These are phyloP conservation scores for Acleris emargana DNA, from an alignment of 2,888 invertebrate genomes.

Conservation along the genomic window DNA sequence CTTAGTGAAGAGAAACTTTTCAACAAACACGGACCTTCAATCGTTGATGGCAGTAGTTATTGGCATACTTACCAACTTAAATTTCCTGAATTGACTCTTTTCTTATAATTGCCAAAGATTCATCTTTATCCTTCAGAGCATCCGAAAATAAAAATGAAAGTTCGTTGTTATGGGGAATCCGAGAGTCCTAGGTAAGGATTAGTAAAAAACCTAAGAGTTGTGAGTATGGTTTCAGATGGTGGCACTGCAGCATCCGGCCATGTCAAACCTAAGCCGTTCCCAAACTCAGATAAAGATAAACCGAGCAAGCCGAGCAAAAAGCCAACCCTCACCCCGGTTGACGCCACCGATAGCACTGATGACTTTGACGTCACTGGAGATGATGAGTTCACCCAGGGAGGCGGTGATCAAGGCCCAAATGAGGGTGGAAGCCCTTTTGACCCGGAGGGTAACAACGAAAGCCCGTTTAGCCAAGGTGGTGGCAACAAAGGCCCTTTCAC, in stretches of 20 bases:
- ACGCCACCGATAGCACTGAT: slow-evolving; percentile 43
- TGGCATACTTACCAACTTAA: no score
- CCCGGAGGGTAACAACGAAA: background rate
- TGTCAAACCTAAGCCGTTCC: slow-evolving; percentile 78
- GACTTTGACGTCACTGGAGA: slow-evolving; percentile 40
- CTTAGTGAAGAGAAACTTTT: no score
- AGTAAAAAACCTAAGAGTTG: no score
- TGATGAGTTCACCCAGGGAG: slow-evolving; percentile 38
- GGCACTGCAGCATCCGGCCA: slow-evolving; percentile 84
- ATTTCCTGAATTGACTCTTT: no score
- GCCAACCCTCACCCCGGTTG: slow-evolving; percentile 42
- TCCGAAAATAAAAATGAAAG: no score
- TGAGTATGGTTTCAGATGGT: slow-evolving; percentile 59
- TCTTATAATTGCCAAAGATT: no score
- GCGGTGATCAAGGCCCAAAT: slow-evolving; percentile 30
- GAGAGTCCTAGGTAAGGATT: no score
- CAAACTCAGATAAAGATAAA: slow-evolving; percentile 62
- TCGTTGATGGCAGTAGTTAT: no score
- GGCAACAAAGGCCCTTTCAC: slow-evolving; percentile 21
- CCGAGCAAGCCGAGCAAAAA: slow-evolving; percentile 48
- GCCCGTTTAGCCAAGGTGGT: slow-evolving; percentile 20
- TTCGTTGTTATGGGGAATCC: no score
- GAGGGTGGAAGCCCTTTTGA: slow-evolving; percentile 11
- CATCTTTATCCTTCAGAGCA: no score
- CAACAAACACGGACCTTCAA: no score